These are phyloP conservation scores for Sceloporus undulatus DNA, from an alignment of 2,113 vertebrate species.

Conservation along the genomic window DNA sequence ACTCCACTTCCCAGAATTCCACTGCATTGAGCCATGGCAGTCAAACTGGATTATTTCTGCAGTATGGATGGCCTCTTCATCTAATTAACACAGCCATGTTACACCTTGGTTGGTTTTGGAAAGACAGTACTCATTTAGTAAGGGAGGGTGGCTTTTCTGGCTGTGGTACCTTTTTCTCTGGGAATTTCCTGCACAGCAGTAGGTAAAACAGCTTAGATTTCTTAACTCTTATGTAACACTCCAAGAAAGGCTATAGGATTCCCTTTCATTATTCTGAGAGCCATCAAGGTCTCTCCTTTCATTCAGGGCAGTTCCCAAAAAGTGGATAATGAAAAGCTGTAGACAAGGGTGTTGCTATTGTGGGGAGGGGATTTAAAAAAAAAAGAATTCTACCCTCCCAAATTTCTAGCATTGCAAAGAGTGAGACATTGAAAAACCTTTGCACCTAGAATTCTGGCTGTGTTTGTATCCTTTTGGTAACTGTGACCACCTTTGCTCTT, in stretches of 20 bases:
- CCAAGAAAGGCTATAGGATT: neutral
- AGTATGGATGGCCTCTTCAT: no score
- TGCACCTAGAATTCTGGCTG: no score
- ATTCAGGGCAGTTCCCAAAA: neutral
- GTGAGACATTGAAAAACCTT: no score
- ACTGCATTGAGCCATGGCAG: no score
- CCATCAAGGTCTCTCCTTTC: neutral
- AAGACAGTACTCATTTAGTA: neutral
- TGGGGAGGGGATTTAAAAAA: no score
- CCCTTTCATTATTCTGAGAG: neutral
- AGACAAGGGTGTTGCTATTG: neutral
- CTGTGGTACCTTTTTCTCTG: neutral
- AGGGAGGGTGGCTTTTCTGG: neutral
- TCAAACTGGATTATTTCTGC: no score
- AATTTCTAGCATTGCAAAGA: no score
- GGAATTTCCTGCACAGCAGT: neutral
- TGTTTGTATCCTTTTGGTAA: no score
- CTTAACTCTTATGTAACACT: neutral
- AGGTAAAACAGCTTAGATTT: neutral
- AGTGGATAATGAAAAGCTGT: neutral
- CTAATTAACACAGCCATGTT: no score
- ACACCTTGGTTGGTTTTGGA: neutral
- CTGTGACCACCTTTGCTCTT: no score
- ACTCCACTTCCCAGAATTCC: no score
- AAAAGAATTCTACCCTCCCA: no score